Evolutionary conservation across 2,113 vertebrate species (phyloP).

Genomic region (Nibea albiflora): DNA sequence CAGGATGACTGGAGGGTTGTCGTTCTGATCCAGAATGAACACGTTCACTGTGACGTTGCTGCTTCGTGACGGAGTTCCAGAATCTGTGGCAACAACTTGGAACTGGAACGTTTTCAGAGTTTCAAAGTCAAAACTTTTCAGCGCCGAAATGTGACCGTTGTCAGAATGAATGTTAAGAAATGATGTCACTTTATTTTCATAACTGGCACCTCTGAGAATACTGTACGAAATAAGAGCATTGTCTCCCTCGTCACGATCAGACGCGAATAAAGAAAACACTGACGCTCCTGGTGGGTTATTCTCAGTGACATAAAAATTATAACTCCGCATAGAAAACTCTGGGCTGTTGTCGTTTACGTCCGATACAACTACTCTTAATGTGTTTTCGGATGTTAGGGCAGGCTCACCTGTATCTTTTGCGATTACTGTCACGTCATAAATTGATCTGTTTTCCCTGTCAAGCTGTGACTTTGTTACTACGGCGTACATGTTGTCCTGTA

Average conservation of each 20-base stretch:
- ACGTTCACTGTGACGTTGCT: conserved; percentile 64
- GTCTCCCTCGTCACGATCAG: conserved; percentile 61
- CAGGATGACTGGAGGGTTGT: conserved; percentile 74
- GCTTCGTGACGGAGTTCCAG: conserved; percentile 69
- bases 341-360: conserved; percentile 76
- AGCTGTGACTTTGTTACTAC: conserved; percentile 70
- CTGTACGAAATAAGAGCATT: conserved; percentile 61
- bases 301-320: conserved; percentile 68
- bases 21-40: conserved; percentile 78
- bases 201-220: conserved; percentile 24
- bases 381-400: conserved; percentile 65
- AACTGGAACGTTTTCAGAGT: conserved; percentile 77
- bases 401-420: conserved; percentile 74
- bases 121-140: conserved; percentile 83
- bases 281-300: conserved; percentile 67
- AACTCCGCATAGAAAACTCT: conserved; percentile 41
- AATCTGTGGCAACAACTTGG: conserved; percentile 77
- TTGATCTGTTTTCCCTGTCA: conserved; percentile 71
- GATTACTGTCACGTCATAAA: conserved; percentile 69
- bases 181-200: not conserved
- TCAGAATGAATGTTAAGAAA: conserved; percentile 28
- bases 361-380: conserved; percentile 66
- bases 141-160: conserved; percentile 34
- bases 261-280: conserved; percentile 64
- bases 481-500: conserved; percentile 73